Conservation (phyloP, 2,113 vertebrate genomes). For the Tichodroma muraria region DNA sequence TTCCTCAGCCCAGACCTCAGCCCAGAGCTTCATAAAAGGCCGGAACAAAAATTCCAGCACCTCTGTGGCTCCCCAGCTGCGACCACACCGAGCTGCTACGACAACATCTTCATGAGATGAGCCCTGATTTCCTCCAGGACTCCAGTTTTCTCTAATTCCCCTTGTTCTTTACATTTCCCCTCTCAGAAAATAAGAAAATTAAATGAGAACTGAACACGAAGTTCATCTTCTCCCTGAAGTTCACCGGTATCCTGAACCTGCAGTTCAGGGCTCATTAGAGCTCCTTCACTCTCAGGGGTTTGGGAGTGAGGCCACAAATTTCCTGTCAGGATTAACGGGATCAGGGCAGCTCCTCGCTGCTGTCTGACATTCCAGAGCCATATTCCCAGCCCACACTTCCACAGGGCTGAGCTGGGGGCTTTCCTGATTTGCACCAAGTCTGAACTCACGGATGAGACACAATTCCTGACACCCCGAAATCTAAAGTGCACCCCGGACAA, state of each 20-base stretch:
- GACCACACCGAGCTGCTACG: fast-evolving
- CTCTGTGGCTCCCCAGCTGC: fast-evolving
- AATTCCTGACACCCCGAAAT: not conserved
- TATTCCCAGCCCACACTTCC: not conserved
- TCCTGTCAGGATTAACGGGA: not conserved
- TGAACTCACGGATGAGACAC: not conserved
- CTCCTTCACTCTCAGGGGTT: not conserved
- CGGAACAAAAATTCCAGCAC: not conserved
- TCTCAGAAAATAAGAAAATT: not conserved
- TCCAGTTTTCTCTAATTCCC: not conserved
- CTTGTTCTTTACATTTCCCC: not conserved
- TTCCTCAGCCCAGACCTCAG: not conserved
- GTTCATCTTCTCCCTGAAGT: not conserved
- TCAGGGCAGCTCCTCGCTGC: not conserved
- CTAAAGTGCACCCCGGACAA: not conserved
- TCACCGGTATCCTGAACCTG: not conserved
- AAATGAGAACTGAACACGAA: not conserved
- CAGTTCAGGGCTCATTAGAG: fast-evolving
- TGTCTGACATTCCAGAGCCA: not conserved
- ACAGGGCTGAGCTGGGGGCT: not conserved
- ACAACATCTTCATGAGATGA: not conserved
- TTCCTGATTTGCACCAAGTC: not conserved
- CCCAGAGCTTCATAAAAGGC: fast-evolving
- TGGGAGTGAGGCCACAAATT: not conserved
- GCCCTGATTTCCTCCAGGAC: not conserved